phyloP scores from a whole-genome alignment of 2,888 invertebrate genomes.

The Temnothorax unifasciatus region DNA sequence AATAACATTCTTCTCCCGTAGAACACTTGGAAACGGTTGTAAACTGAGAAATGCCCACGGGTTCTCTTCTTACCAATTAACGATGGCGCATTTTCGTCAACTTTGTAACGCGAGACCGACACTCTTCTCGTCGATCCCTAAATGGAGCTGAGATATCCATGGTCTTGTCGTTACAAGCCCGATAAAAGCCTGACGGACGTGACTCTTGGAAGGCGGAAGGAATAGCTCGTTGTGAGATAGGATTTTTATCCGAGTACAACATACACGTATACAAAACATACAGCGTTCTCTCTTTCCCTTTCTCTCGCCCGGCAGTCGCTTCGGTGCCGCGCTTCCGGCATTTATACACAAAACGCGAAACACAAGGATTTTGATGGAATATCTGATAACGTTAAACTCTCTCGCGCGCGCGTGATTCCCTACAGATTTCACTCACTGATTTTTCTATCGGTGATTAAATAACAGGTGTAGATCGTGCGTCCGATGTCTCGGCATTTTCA shows the following conservation, averaged over 20 bases:
- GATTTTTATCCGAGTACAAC: constrained; percentile 30
- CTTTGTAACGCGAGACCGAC: constrained; percentile 75
- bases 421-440: constrained; percentile 21
- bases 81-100: constrained; percentile 60
- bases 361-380: constrained; percentile 13
- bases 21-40: constrained; percentile 19
- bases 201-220: constrained; percentile 71
- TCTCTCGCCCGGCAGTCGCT: background rate
- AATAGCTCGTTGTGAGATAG: constrained; percentile 59
- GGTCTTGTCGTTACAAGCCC: constrained; percentile 50
- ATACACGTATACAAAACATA: background rate
- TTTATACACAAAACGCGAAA: constrained; percentile 5
- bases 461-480: constrained; percentile 42
- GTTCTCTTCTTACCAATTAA: constrained; percentile 48
- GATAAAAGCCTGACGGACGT: constrained; percentile 72
- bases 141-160: constrained; percentile 67
- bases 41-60: constrained; percentile 18
- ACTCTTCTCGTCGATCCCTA: constrained; percentile 66
- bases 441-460: constrained; percentile 28
- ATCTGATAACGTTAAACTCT: constrained; percentile 37
- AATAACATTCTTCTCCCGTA: constrained; percentile 9
- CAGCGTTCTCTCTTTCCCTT: background rate
- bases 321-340: constrained; percentile 41
- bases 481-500: constrained; percentile 20
- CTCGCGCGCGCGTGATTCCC: constrained; percentile 16